phyloP scores from a whole-genome alignment of 2,797 vertebrate genomes.

The Leptoclinus maculatus region DNA sequence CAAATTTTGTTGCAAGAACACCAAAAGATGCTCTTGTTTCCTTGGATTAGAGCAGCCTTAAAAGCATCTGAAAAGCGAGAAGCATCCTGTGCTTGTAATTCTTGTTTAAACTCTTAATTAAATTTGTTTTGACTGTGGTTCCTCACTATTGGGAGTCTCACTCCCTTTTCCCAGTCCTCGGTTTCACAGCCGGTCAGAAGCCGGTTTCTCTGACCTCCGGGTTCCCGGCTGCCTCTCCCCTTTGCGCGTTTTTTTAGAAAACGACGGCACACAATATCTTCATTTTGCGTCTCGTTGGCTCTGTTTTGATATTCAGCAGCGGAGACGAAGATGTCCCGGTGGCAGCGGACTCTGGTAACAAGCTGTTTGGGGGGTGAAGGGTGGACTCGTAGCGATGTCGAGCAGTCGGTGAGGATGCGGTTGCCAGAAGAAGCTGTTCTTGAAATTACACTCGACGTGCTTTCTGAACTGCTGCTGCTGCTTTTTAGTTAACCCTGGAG shows the following conservation, averaged over 20 bases:
- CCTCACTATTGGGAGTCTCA: too few relatives aligned
- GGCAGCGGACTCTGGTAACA: slow-evolving; percentile 66
- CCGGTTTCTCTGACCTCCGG: slow-evolving; percentile 15
- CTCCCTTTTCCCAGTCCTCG: neutral
- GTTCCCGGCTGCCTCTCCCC: slow-evolving; percentile 13
- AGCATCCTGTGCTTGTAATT: neutral
- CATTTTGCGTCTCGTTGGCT: slow-evolving; percentile 49
- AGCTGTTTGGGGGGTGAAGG: slow-evolving; percentile 63
- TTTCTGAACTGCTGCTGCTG: slow-evolving; percentile 35
- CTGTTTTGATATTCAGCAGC: slow-evolving; percentile 70
- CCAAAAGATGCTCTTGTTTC: neutral
- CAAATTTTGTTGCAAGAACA: neutral
- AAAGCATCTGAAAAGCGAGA: neutral
- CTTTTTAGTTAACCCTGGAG: slow-evolving; percentile 24
- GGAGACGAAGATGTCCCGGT: slow-evolving; percentile 65
- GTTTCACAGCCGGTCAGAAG: slow-evolving; percentile 16
- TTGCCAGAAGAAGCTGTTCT: slow-evolving; percentile 39
- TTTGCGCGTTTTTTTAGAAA: slow-evolving; percentile 5
- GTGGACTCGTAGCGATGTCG: slow-evolving; percentile 43
- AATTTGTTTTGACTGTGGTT: too few relatives aligned
- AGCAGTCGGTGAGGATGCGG: slow-evolving; percentile 15
- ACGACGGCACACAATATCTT: slow-evolving; percentile 39
- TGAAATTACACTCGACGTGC: slow-evolving; percentile 38
- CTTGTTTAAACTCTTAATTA: too few relatives aligned
- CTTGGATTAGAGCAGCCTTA: neutral